These are phyloP conservation scores for Hyposmocoma kahamanoa DNA, from an alignment of 1,140 invertebrate species.

Conservation along the genomic window DNA sequence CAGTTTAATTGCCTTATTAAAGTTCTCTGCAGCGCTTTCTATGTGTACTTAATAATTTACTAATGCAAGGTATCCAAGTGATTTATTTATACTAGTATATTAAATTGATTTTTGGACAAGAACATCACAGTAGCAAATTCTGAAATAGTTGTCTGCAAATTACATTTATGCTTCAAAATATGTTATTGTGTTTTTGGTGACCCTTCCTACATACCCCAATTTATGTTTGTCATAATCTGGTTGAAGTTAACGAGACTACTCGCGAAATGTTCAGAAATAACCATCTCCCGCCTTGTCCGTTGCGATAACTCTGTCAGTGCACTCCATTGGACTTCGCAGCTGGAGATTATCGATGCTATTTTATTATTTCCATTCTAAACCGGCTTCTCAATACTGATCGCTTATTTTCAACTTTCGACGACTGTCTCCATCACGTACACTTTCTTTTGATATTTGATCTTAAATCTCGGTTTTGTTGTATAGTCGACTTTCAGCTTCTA, in stretches of 20 bases:
- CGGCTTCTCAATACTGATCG: conserved; percentile 29
- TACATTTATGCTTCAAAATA: too few relatives aligned
- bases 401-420: conserved; percentile 39
- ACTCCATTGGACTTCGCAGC: conserved; percentile 53
- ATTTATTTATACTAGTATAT: too few relatives aligned
- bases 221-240: conserved; percentile 30
- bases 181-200: too few relatives aligned
- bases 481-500: conserved; percentile 39
- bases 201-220: too few relatives aligned
- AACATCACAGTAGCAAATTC: too few relatives aligned
- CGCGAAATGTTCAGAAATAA: conserved; percentile 65
- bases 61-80: too few relatives aligned
- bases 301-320: conserved; percentile 58
- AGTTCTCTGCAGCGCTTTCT: not conserved
- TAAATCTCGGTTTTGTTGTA: conserved; percentile 38
- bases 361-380: conserved; percentile 31
- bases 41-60: not conserved
- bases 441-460: conserved; percentile 59
- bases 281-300: conserved; percentile 35
- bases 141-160: too few relatives aligned
- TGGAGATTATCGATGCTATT: conserved; percentile 49
- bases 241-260: conserved; percentile 42
- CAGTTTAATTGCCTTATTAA: not conserved
- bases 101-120: too few relatives aligned
- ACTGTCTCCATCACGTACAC: too few relatives aligned